Conservation (phyloP, 2,113 vertebrate species). For the Ranitomeya imitator region DNA sequence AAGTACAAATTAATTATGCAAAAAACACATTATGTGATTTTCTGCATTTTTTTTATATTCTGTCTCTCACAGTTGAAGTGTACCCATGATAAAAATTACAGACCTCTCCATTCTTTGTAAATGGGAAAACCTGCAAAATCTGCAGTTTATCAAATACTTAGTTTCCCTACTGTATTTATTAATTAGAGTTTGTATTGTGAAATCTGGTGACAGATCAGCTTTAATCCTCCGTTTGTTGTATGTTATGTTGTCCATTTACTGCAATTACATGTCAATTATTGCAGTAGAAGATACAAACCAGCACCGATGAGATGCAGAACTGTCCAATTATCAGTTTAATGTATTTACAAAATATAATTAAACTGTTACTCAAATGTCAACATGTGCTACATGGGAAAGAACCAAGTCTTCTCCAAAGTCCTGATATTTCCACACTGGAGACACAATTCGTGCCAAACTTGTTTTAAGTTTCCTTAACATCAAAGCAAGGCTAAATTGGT, state of each 20-base stretch:
- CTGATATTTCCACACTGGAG: not conserved
- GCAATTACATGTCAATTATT: not conserved
- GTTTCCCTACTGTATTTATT: too few relatives aligned
- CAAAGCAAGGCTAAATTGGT: conserved; percentile 20
- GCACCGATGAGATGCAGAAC: not conserved
- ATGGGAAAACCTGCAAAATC: too few relatives aligned
- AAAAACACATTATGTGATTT: too few relatives aligned
- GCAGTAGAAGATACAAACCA: not conserved
- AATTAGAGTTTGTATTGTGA: too few relatives aligned
- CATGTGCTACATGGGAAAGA: not conserved
- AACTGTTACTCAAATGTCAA: not conserved
- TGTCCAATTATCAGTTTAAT: not conserved
- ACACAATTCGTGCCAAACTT: conserved; percentile 11
- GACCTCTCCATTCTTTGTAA: too few relatives aligned
- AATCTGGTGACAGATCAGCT: too few relatives aligned
- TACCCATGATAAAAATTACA: too few relatives aligned
- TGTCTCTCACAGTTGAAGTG: too few relatives aligned
- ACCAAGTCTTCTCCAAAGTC: not conserved
- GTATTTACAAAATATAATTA: not conserved
- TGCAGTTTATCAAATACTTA: too few relatives aligned
- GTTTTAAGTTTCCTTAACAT: conserved; percentile 7
- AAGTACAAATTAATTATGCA: too few relatives aligned
- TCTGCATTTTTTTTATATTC: too few relatives aligned
- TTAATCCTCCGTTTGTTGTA: not conserved
- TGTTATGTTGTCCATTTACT: not conserved